Conservation (phyloP, 2,888 invertebrate species). For the Tipula helvola region DNA sequence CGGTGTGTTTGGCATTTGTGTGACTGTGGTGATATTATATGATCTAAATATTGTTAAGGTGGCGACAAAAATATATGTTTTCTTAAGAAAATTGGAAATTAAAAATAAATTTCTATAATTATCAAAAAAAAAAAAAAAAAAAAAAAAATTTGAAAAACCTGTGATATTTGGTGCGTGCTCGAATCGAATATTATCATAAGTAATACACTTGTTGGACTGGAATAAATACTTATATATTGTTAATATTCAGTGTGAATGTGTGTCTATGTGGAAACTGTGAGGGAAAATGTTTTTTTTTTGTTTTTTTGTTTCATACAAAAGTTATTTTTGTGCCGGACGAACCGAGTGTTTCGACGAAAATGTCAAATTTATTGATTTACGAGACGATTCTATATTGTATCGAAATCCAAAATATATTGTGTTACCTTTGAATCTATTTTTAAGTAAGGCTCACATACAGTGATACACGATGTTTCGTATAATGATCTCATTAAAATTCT, state of each 20-base stretch:
- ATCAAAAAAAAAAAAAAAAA: neutral
- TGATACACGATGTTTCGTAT: neutral
- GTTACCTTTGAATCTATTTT: neutral
- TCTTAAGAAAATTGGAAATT: neutral
- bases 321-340: neutral
- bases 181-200: neutral
- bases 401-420: neutral
- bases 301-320: neutral
- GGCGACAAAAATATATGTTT: neutral
- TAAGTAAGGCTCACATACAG: neutral
- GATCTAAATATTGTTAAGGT: neutral
- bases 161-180: neutral
- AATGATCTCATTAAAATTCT: neutral
- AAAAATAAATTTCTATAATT: neutral
- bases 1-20: neutral
- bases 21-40: neutral
- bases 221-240: neutral
- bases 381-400: neutral
- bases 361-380: neutral
- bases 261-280: neutral
- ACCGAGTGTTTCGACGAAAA: neutral
- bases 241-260: neutral
- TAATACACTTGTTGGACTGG: neutral
- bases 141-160: neutral
- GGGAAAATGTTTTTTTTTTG: neutral